Evolutionary conservation across 1,140 invertebrate species (phyloP).

Genomic region (Dinoponera quadriceps): DNA sequence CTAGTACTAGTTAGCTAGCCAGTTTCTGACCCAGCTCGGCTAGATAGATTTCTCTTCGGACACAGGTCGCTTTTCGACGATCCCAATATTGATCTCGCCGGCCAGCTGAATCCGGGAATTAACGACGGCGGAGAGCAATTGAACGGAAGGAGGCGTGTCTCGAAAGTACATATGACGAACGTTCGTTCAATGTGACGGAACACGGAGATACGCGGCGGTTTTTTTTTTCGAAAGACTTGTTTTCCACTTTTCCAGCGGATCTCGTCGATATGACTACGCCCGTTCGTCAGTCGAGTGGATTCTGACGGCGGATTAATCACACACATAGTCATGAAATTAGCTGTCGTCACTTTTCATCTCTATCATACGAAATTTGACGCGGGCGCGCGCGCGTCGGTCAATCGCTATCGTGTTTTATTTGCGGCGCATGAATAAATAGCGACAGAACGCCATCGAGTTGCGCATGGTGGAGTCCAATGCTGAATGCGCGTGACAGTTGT

Average conservation of each 20-base stretch:
- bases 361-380: constrained; percentile 45
- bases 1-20: too few species aligned
- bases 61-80: neutral
- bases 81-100: constrained; percentile 10
- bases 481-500: constrained; percentile 47
- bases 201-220: neutral
- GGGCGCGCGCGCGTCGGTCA: constrained; percentile 28
- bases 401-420: constrained; percentile 57
- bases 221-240: constrained; percentile 45
- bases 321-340: constrained; percentile 51
- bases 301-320: constrained; percentile 46
- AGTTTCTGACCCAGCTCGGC: too few species aligned
- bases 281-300: constrained; percentile 21
- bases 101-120: neutral
- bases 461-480: neutral
- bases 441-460: neutral
- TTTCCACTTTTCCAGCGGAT: constrained; percentile 10
- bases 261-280: constrained; percentile 38
- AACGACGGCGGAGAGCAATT: neutral
- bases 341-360: constrained; percentile 60
- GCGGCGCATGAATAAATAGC: constrained; percentile 56
- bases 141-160: neutral
- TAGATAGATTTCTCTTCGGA: too few species aligned
- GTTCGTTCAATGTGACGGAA: constrained; percentile 26
- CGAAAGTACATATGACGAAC: neutral